Percentiles rank a stretch among this genome's conserved stretches.
phyloP scores from a whole-genome alignment of 2,797 vertebrate genomes.

The Cossypha polioptera region DNA sequence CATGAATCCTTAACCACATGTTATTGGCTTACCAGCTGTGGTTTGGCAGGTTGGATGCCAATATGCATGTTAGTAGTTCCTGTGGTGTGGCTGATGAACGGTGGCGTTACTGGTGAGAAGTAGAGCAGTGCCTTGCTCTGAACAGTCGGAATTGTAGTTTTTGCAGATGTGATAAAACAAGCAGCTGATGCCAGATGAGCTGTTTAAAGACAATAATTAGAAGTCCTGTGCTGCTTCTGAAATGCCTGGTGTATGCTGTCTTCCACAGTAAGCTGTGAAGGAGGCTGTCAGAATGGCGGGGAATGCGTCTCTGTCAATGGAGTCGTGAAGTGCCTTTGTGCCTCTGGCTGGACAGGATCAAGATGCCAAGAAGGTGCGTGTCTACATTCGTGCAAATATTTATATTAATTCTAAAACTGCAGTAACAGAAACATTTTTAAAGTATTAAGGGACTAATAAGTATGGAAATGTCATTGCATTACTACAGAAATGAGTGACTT shows the following conservation, averaged over 20 bases:
- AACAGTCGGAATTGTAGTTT: neutral
- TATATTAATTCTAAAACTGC: neutral
- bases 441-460: neutral
- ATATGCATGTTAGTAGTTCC: neutral
- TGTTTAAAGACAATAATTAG: neutral
- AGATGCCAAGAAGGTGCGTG: slow-evolving; percentile 84
- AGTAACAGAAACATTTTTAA: neutral
- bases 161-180: neutral
- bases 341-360: slow-evolving; percentile 85
- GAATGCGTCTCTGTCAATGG: slow-evolving; percentile 82
- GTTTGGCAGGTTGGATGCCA: neutral
- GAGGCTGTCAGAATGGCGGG: slow-evolving; percentile 86
- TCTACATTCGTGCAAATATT: neutral
- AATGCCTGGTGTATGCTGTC: neutral
- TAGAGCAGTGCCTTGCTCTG: neutral
- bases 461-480: neutral
- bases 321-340: slow-evolving; percentile 83
- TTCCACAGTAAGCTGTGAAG: slow-evolving; percentile 80
- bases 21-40: neutral
- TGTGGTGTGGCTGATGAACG: neutral
- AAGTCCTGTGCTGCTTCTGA: neutral
- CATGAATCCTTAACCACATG: neutral
- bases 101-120: neutral
- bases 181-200: neutral
- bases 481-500: neutral